phyloP scores from a whole-genome alignment of 2,888 invertebrate genomes.

The Endotricha flammealis region DNA sequence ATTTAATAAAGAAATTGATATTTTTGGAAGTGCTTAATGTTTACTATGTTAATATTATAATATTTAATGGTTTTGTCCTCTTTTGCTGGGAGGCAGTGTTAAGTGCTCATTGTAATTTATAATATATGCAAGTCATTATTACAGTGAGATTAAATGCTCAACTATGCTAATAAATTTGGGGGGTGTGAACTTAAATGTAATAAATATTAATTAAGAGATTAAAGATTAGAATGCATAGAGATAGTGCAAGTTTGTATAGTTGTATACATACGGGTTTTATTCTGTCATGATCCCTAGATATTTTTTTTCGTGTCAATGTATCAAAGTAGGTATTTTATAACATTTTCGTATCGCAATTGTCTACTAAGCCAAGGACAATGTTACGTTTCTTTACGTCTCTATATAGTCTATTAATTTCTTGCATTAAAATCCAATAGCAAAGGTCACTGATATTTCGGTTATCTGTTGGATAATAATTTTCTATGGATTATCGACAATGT shows the following conservation, averaged over 20 bases:
- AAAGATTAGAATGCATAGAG: slow-evolving; percentile 8
- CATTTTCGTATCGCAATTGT: no score
- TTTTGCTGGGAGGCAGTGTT: background rate
- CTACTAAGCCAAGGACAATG: no score
- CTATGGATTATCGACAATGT: no score
- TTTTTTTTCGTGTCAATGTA: background rate
- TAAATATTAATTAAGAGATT: slow-evolving; percentile 36
- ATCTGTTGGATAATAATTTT: no score
- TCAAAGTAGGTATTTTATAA: background rate
- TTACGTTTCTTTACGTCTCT: no score
- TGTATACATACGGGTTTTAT: no score
- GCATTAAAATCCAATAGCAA: no score
- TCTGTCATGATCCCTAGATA: no score
- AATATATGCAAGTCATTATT: background rate
- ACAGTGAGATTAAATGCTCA: background rate
- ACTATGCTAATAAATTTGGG: background rate
- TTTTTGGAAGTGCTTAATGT: background rate
- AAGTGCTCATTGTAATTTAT: background rate
- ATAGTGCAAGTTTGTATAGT: no score
- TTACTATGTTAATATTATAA: no score
- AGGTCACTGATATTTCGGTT: no score
- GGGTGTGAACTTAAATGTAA: slow-evolving; percentile 4
- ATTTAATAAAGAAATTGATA: background rate
- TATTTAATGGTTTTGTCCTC: background rate
- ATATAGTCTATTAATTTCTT: no score